These are phyloP conservation scores for Drosophila repletoides DNA, from an alignment of 1,140 invertebrate species.

Conservation along the genomic window DNA sequence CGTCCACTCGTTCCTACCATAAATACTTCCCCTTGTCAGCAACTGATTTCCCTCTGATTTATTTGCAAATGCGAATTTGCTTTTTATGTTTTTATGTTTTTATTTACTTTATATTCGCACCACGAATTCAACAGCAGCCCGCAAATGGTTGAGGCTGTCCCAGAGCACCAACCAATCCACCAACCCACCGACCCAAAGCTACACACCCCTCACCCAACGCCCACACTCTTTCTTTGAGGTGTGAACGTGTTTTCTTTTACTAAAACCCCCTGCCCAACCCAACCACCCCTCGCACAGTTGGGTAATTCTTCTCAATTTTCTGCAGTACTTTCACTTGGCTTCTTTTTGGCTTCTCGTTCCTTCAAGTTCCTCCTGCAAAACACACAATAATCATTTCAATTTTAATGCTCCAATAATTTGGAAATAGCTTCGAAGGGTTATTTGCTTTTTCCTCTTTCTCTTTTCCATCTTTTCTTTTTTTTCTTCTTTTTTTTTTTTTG, in stretches of 20 bases:
- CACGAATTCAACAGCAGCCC: conserved; percentile 57
- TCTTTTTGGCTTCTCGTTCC: conserved; percentile 24
- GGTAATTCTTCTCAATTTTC: conserved; percentile 71
- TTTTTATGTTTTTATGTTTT: conserved; percentile 80
- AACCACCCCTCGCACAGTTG: conserved; percentile 30
- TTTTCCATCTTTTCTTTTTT: conserved; percentile 2
- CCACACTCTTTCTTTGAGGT: conserved; percentile 30
- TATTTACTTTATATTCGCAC: conserved; percentile 80
- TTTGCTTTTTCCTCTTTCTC: conserved; percentile 18
- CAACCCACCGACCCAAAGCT: neutral
- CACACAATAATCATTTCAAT: conserved; percentile 79
- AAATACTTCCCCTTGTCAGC: conserved; percentile 81
- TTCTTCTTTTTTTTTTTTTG: neutral
- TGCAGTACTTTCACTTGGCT: conserved; percentile 71
- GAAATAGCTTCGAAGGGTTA: conserved; percentile 66
- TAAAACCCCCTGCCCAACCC: conserved; percentile 14
- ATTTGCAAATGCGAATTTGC: conserved; percentile 81
- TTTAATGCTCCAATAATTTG: conserved; percentile 81
- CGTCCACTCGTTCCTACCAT: conserved; percentile 56
- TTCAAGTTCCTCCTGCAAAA: conserved; percentile 14
- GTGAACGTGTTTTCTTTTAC: conserved; percentile 65
- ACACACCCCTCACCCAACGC: neutral
- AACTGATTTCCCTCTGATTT: conserved; percentile 80
- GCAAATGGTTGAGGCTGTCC: conserved; percentile 39
- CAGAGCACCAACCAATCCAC: conserved; percentile 2